These are phyloP conservation scores for Acridotheres tristis DNA, from an alignment of 2,797 vertebrate species.

Conservation along the genomic window DNA sequence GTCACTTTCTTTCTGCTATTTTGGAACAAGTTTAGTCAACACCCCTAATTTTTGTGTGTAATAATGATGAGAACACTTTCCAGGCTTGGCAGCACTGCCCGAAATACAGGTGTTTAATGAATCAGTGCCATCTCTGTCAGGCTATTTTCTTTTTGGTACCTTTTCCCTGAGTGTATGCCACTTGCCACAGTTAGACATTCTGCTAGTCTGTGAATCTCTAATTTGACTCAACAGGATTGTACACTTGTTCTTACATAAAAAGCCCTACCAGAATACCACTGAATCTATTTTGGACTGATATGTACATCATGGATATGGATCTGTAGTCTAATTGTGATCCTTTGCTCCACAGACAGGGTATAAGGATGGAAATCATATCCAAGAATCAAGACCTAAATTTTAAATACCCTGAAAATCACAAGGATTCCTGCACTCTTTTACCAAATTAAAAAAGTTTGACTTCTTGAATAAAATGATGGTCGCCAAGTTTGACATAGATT, in stretches of 20 bases:
- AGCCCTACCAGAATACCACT: not conserved
- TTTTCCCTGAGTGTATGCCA: not conserved
- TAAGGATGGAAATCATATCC: not conserved
- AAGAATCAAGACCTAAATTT: not conserved
- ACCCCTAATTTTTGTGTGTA: not conserved
- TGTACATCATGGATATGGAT: not conserved
- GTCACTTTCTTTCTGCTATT: not conserved
- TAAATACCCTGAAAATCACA: not conserved
- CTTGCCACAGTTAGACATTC: not conserved
- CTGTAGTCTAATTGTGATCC: not conserved
- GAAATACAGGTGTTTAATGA: not conserved
- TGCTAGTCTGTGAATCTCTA: not conserved
- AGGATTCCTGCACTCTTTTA: not conserved
- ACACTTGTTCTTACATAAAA: not conserved
- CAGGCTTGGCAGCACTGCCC: not conserved
- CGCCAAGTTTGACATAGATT: fast-evolving
- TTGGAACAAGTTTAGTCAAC: not conserved
- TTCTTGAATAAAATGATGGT: not conserved
- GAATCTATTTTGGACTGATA: not conserved
- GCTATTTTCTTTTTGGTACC: not conserved
- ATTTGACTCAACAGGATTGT: not conserved
- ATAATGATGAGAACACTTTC: not conserved
- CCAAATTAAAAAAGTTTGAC: not conserved
- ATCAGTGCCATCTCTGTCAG: not conserved
- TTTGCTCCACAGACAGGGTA: not conserved